These are phyloP conservation scores for Pseudonaja textilis DNA, from an alignment of 2,113 vertebrate genomes.

Conservation along the genomic window DNA sequence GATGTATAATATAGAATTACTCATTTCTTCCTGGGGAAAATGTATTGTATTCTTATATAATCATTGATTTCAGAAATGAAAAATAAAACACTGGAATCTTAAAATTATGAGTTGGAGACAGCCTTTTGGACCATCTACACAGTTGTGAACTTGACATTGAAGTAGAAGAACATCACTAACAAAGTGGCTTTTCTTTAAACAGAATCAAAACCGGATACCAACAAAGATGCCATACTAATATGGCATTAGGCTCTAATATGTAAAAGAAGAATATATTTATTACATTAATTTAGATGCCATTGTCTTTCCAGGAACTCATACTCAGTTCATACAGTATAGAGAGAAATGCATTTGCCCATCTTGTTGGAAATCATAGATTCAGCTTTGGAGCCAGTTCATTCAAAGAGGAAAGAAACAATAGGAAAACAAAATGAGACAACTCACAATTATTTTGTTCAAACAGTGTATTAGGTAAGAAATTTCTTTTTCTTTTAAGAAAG, in stretches of 20 bases:
- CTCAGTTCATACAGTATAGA: neutral
- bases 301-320: neutral
- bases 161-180: neutral
- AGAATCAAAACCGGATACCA: neutral
- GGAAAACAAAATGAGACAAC: slow-evolving; percentile 15
- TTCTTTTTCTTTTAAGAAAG: slow-evolving; percentile 14
- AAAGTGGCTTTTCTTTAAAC: neutral
- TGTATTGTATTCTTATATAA: neutral
- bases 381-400: neutral
- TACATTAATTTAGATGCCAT: neutral
- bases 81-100: neutral
- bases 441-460: slow-evolving; percentile 35
- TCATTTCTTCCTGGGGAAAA: neutral
- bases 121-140: neutral
- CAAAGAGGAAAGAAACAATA: neutral
- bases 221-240: rapidly evolving
- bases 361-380: neutral
- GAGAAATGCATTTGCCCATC: neutral
- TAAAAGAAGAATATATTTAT: neutral
- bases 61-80: neutral
- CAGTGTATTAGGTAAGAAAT: slow-evolving; percentile 9
- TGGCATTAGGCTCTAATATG: neutral
- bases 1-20: neutral
- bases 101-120: neutral
- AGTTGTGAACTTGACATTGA: neutral